Conservation (phyloP, 2,797 vertebrate genomes). For the Micrastur ruficollis region DNA sequence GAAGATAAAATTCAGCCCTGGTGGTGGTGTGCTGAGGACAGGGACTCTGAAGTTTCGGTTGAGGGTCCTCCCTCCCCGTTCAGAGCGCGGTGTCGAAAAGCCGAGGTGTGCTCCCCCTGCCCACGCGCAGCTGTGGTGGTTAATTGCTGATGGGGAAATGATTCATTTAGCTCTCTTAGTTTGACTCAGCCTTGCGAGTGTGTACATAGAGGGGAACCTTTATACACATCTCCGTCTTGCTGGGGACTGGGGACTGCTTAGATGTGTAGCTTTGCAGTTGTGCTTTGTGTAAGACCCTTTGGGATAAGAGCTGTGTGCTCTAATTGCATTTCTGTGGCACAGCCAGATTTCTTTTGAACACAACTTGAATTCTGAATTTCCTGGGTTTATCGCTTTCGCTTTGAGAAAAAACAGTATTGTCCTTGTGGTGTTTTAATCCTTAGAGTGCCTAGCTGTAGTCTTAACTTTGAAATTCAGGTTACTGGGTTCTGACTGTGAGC, state of each 20-base stretch:
- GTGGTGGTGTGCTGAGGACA: background rate
- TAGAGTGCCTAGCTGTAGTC: background rate
- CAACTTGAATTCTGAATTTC: background rate
- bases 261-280: background rate
- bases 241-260: background rate
- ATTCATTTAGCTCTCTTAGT: background rate
- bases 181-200: background rate
- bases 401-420: background rate
- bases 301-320: background rate
- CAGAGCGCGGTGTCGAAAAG: too few species aligned
- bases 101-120: accelerated
- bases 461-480: background rate
- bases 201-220: background rate
- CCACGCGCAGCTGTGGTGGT: accelerated
- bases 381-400: background rate
- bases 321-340: background rate
- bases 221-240: background rate
- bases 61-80: background rate
- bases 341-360: background rate
- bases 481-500: background rate
- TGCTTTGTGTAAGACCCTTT: background rate
- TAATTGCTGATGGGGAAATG: background rate
- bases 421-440: background rate
- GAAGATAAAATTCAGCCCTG: background rate
- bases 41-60: too few species aligned